phyloP scores from a whole-genome alignment of 2,113 vertebrate genomes.

The Nanorana parkeri region DNA sequence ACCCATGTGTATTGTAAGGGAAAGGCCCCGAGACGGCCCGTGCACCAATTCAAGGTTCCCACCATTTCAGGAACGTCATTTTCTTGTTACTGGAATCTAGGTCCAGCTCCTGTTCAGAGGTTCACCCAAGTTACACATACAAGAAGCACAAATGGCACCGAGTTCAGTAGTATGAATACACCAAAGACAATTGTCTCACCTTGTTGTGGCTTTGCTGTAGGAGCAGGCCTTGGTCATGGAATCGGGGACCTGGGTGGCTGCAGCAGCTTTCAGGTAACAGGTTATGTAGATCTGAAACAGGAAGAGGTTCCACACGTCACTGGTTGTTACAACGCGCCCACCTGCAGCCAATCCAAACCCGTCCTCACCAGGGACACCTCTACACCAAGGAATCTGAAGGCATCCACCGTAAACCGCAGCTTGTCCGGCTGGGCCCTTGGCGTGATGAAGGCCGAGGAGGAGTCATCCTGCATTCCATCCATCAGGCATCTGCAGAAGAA shows the following conservation, averaged over 20 bases:
- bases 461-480: slow-evolving; percentile 56
- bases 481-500: slow-evolving; percentile 61
- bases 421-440: slow-evolving; percentile 56
- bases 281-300: slow-evolving; percentile 65
- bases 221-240: slow-evolving; percentile 73
- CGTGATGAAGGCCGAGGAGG: slow-evolving; percentile 63
- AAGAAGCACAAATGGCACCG: background rate
- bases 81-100: no score
- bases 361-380: slow-evolving; percentile 60
- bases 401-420: slow-evolving; percentile 60
- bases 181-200: slow-evolving; percentile 59
- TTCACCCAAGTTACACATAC: background rate
- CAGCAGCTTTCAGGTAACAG: no score
- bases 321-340: background rate
- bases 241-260: slow-evolving; percentile 61
- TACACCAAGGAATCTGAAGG: slow-evolving; percentile 57
- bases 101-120: background rate
- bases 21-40: no score
- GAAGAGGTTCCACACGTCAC: background rate
- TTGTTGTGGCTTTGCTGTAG: slow-evolving; percentile 64
- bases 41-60: no score
- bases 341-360: background rate
- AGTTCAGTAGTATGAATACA: background rate
- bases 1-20: no score
- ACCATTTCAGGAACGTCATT: no score